Conservation (phyloP, 64 coral and sea anemone species). For the Porites lutea region DNA sequence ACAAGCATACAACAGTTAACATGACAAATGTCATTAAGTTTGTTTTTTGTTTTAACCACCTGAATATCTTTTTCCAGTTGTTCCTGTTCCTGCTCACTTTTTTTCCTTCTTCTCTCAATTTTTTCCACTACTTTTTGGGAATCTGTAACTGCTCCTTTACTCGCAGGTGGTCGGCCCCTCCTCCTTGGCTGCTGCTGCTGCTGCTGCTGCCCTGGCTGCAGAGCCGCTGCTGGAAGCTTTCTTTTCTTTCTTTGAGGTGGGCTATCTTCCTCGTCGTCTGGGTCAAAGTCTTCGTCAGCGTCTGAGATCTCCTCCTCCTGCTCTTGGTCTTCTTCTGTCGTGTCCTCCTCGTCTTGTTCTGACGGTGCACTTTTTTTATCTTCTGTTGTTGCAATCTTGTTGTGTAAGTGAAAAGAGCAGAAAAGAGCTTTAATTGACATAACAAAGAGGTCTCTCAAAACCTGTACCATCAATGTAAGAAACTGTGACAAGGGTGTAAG, state of each 20-base stretch:
- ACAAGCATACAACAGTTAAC: too few species aligned
- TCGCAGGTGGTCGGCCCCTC: conserved; percentile 15
- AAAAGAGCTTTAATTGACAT: not conserved
- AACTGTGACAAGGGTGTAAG: too few species aligned
- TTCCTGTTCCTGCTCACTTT: conserved; percentile 32
- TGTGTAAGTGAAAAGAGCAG: not conserved
- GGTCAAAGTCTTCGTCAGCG: conserved; percentile 28
- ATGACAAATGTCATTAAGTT: not conserved
- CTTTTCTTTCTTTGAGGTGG: conserved; percentile 27
- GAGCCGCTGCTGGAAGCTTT: not conserved
- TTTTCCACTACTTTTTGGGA: not conserved
- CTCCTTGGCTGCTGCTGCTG: not conserved
- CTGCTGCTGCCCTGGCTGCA: not conserved
- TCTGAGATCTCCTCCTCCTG: conserved; percentile 26
- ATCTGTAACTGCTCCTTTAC: not conserved
- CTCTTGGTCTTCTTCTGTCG: conserved; percentile 32
- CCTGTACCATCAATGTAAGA: too few species aligned
- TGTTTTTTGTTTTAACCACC: not conserved
- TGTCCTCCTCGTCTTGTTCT: conserved; percentile 19
- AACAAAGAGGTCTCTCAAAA: too few species aligned
- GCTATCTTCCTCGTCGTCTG: conserved; percentile 16
- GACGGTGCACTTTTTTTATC: not conserved
- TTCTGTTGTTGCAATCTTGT: not conserved
- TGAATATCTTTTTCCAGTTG: conserved; percentile 17
- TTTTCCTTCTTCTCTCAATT: conserved; percentile 40